A percentile compares a stretch with the other conserved stretches of the same genome.
Conservation (phyloP, 2,113 vertebrate species). For the Helogale parvula region DNA sequence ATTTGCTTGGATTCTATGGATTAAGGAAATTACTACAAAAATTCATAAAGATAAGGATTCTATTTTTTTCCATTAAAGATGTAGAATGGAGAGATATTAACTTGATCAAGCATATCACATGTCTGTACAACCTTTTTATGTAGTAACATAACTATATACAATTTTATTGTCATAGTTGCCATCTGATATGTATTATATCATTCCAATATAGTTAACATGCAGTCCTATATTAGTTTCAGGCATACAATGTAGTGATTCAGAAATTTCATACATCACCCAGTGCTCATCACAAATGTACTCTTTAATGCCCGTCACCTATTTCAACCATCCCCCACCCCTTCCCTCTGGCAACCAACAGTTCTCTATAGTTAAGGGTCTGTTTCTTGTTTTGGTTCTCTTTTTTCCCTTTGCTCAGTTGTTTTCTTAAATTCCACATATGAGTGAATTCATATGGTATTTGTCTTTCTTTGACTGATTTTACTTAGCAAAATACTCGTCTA, state of each 20-base stretch:
- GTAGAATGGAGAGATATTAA: neutral
- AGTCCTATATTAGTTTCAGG: neutral
- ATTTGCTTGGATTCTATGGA: slow-evolving; percentile 58
- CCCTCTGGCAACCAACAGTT: neutral
- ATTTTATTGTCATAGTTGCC: slow-evolving; percentile 52
- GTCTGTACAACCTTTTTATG: neutral
- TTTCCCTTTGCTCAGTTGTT: neutral
- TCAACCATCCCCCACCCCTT: neutral
- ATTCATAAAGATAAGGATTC: slow-evolving; percentile 69
- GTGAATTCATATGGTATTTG: neutral
- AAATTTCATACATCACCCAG: neutral
- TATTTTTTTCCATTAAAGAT: slow-evolving; percentile 42
- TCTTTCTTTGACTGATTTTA: neutral
- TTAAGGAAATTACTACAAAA: slow-evolving; percentile 59
- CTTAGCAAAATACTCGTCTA: neutral
- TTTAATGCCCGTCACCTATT: neutral
- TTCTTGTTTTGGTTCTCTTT: neutral
- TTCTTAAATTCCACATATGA: neutral
- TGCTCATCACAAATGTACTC: neutral
- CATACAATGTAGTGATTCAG: neutral
- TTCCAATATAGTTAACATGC: neutral
- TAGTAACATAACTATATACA: slow-evolving; percentile 6
- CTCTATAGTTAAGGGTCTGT: neutral
- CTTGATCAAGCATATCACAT: neutral
- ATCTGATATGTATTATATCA: slow-evolving; percentile 41